Evolutionary conservation across 2,113 vertebrate genomes (phyloP).

Genomic region (Vombatus ursinus): DNA sequence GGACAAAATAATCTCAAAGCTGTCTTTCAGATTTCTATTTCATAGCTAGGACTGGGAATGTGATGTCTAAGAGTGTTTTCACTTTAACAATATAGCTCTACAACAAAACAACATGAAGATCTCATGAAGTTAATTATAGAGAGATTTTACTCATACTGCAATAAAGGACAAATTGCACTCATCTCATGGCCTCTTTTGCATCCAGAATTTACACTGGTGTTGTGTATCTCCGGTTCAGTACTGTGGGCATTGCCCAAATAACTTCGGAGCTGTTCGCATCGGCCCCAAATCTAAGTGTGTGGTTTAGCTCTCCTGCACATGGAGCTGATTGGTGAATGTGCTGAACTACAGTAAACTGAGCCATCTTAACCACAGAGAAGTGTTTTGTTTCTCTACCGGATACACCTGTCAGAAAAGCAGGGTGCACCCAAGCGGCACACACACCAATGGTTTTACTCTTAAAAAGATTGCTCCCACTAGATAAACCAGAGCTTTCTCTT

Average conservation of each 20-base stretch:
- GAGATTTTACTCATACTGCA: neutral
- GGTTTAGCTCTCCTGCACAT: neutral
- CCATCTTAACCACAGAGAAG: slow-evolving; percentile 83
- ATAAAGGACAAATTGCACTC: neutral
- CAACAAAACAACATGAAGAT: neutral
- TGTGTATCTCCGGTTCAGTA: neutral
- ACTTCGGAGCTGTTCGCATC: slow-evolving; percentile 29
- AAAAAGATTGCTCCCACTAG: slow-evolving; percentile 63
- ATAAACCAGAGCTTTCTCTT: slow-evolving; percentile 46
- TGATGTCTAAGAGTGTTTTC: neutral
- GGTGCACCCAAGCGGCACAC: slow-evolving; percentile 46
- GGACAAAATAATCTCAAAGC: neutral
- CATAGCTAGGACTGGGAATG: neutral
- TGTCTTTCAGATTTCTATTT: neutral
- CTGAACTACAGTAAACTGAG: slow-evolving; percentile 37
- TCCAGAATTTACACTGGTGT: neutral
- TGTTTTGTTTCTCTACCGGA: slow-evolving; percentile 89
- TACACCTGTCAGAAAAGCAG: slow-evolving; percentile 88
- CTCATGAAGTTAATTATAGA: neutral
- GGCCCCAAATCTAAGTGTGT: slow-evolving; percentile 33
- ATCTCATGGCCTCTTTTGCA: neutral
- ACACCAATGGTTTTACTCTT: slow-evolving; percentile 42
- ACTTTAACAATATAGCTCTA: neutral
- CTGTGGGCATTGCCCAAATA: neutral
- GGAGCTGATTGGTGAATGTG: slow-evolving; percentile 50